These are phyloP conservation scores for Tor tambroides DNA, from an alignment of 2,113 vertebrate genomes.

Conservation along the genomic window DNA sequence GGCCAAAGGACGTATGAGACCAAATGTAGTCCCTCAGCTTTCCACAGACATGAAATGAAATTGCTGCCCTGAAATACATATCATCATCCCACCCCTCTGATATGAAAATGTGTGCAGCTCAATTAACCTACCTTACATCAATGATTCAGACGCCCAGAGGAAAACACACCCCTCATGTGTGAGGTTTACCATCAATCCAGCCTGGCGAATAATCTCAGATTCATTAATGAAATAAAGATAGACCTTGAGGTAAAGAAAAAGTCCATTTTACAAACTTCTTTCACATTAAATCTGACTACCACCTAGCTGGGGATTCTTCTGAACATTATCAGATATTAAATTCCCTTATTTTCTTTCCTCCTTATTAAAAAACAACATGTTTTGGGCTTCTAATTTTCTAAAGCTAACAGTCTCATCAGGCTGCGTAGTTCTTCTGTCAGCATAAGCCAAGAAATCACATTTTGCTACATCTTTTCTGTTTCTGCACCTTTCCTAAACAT, in stretches of 20 bases:
- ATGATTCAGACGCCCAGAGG: slow-evolving; percentile 14
- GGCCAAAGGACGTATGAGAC: slow-evolving; percentile 29
- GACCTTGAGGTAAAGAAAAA: slow-evolving; percentile 10
- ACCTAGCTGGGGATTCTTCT: not conserved
- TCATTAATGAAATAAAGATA: slow-evolving; percentile 14
- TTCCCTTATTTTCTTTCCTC: not conserved
- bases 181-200: slow-evolving; percentile 13
- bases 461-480: not conserved
- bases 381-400: not conserved
- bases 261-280: not conserved
- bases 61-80: slow-evolving; percentile 26
- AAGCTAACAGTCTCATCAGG: not conserved
- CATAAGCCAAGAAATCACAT: slow-evolving; percentile 2
- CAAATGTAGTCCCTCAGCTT: slow-evolving; percentile 31
- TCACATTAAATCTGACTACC: not conserved
- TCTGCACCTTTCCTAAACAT: slow-evolving; percentile 1
- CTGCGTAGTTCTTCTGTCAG: not conserved
- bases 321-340: not conserved
- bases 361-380: not conserved
- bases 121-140: slow-evolving; percentile 50
- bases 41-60: slow-evolving; percentile 15
- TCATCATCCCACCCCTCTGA: slow-evolving; percentile 13
- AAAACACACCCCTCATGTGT: slow-evolving; percentile 10
- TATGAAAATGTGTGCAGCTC: slow-evolving; percentile 49
- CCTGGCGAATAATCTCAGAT: not conserved